Evolutionary conservation across 2,113 vertebrate species (phyloP).

Genomic region (Cepphus grylle): DNA sequence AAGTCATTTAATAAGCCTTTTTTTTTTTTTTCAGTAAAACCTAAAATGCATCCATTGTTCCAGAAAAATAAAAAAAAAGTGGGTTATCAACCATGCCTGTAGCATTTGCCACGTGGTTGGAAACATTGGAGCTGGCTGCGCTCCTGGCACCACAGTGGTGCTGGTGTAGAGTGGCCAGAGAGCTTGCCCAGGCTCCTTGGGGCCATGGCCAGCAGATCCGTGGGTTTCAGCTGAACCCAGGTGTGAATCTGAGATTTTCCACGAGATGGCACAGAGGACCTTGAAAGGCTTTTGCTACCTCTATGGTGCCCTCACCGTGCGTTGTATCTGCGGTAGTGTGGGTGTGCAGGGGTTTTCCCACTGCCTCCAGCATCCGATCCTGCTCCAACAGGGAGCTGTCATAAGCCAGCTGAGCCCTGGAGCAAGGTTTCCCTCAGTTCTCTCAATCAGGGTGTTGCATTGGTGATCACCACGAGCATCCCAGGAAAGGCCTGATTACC

Average conservation of each 20-base stretch:
- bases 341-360: not conserved
- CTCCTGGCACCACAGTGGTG: not conserved
- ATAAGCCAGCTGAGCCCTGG: not conserved
- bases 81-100: not conserved
- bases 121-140: not conserved
- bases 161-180: not conserved
- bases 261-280: not conserved
- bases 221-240: not conserved
- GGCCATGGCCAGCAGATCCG: not conserved
- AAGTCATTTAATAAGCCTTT: not conserved
- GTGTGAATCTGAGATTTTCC: not conserved
- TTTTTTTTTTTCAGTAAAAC: not conserved
- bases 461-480: rapidly evolving
- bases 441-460: rapidly evolving
- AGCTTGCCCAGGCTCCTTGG: not conserved
- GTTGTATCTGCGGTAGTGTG: not conserved
- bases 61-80: not conserved
- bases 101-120: not conserved
- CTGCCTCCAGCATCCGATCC: not conserved
- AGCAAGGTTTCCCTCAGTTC: not conserved
- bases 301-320: not conserved
- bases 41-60: not conserved
- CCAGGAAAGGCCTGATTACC: not conserved
- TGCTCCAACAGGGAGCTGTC: not conserved
- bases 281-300: not conserved